A percentile compares a stretch with the other conserved stretches of the same genome.
Evolutionary conservation across 2,888 invertebrate genomes (phyloP).

Genomic region (Thysanoteuthis rhombus): DNA sequence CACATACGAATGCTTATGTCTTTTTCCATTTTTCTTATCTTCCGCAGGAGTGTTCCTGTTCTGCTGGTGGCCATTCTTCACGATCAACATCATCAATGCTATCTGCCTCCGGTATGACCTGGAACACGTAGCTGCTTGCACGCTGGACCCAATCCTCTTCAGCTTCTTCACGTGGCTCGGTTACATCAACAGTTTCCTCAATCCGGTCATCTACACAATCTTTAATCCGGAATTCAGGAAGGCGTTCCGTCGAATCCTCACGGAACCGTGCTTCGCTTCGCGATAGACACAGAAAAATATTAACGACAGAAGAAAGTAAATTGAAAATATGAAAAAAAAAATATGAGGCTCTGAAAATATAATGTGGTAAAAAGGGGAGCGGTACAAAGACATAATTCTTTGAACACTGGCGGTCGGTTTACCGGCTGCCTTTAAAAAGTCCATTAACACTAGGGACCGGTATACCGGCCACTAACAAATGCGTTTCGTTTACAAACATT

Average conservation of each 20-base stretch:
- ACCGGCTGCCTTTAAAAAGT: too few relatives aligned
- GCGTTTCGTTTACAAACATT: too few relatives aligned
- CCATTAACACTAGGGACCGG: too few relatives aligned
- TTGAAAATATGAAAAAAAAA: background rate
- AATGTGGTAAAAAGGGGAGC: too few relatives aligned
- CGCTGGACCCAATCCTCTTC: constrained; percentile 58
- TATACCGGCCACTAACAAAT: too few relatives aligned
- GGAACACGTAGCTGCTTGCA: constrained; percentile 77
- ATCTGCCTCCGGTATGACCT: constrained; percentile 80
- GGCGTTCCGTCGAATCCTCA: constrained; percentile 92
- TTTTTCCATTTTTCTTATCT: background rate
- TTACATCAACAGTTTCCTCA: constrained; percentile 89
- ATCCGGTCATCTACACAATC: constrained; percentile 74
- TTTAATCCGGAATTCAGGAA: constrained; percentile 85
- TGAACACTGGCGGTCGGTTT: too few relatives aligned
- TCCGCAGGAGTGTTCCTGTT: constrained; percentile 93
- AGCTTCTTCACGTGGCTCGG: constrained; percentile 91
- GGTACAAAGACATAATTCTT: too few relatives aligned
- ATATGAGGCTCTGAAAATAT: background rate
- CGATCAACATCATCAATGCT: constrained; percentile 96
- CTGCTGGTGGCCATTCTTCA: constrained; percentile 99
- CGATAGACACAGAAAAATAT: background rate
- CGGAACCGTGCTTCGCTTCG: constrained; percentile 42
- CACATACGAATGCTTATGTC: too few relatives aligned
- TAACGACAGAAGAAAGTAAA: background rate